Evolutionary conservation across 2,888 invertebrate genomes (phyloP), one percentile per base, ranked within the genome.

Genomic region (Trypoxylon attenuatum): DNA sequence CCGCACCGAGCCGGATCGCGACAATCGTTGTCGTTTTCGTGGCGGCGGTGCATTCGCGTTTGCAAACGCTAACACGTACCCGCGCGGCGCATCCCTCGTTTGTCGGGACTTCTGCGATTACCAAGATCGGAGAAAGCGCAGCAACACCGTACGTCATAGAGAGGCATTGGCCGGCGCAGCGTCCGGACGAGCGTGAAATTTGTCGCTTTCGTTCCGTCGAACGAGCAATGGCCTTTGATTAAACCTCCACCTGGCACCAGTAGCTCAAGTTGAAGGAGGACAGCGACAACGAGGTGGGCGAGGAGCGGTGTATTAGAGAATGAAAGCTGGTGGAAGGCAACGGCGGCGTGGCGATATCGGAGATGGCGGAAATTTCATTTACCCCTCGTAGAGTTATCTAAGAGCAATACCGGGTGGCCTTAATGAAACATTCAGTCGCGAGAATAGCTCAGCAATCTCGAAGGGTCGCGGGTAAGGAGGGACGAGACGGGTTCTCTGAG

Each of bases 361-460:
- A 85, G 86, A 86, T 85, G 85, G 84, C 84, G 84, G 84, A 87
- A 87, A 87, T 87, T 86, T 87, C 86, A 86, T 86, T 87, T 86
- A 86, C 85, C 86, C 84, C 85, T 85, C 85, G 84, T 82, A 85
- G 86, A 87, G 86, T 86, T 86, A 86, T 86, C 87, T 86, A 86
- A 87, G 86, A 85, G 86, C 86, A 86, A 86, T 87, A 86, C 86
- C 86, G 85, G 87, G 85, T 86, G 84, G 85, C 84, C 83, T 86
- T 87, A 86, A 86, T 87, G 87, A 87, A 87, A 86, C 87, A 87
- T 87, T 86, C 87, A 87, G 84, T 86, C 84, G 85, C 80, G 85
- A 86, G 86, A 87, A 86, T 86, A 87, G 86, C 84, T 85, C 84
- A 86, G 86, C 85, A 86, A 86, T 86, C 85, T 86, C 84, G 86